These are phyloP conservation scores for Andrena trimmerana DNA, from an alignment of 2,888 invertebrate genomes.

Conservation along the genomic window DNA sequence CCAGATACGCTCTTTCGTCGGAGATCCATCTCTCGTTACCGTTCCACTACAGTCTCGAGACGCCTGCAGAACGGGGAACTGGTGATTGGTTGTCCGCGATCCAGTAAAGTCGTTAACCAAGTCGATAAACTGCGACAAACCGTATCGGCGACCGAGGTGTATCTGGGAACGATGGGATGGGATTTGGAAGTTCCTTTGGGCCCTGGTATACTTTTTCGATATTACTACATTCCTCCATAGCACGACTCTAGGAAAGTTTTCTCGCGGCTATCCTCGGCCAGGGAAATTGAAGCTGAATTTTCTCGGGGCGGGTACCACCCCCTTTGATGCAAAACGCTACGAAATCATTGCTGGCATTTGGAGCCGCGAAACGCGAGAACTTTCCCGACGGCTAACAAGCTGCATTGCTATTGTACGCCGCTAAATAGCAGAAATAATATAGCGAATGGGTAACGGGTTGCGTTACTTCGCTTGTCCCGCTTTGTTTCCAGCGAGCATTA, in stretches of 20 bases:
- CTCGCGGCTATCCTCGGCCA: no score
- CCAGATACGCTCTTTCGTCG: neutral
- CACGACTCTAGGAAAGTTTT: no score
- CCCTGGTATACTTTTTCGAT: neutral
- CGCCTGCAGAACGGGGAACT: neutral
- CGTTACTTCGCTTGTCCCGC: neutral
- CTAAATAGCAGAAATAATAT: conserved; percentile 16
- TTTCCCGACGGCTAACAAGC: conserved; percentile 9
- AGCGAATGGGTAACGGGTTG: neutral
- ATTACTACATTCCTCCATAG: no score
- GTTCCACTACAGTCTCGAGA: neutral
- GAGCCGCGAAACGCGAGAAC: neutral
- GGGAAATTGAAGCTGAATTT: neutral
- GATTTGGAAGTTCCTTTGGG: neutral
- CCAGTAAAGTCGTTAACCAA: neutral
- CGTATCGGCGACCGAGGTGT: neutral
- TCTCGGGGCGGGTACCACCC: neutral
- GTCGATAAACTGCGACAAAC: conserved; percentile 5
- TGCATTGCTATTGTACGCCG: conserved; percentile 18
- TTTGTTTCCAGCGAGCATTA: conserved; percentile 7
- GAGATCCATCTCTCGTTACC: neutral
- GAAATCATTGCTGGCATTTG: conserved; percentile 6
- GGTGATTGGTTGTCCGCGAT: neutral
- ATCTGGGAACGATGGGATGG: neutral
- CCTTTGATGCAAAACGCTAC: neutral